Base-by-base conservation (phyloP, 2,113 vertebrate genomes). In the Silurus glanis region DNA sequence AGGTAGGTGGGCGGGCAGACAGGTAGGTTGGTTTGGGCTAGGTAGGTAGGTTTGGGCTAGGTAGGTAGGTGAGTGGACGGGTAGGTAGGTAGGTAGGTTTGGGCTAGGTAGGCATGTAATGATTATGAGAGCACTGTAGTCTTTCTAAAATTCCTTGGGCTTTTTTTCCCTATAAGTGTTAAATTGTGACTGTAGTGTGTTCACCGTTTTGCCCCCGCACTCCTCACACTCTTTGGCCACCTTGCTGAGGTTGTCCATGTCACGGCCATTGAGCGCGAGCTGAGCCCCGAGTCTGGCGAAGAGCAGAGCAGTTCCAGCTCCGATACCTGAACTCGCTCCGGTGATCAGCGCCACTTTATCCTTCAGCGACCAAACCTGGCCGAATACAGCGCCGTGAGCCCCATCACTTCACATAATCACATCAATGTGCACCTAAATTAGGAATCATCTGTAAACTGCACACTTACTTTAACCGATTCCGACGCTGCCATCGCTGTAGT, bases 251-350 rank as follows among this genome's bases (percentile, higher is more conserved):
- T 94, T 95, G 6, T 95, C 94, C 85, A 93, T 82, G 83, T 96
- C 93, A 1, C 96, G 92, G 6, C 96, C 96, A 85, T 94, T 96
- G 0, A 96, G 90, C 3, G 95, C 95, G 88, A 96, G 83, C 9
- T 88, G 69, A 16, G 93, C 95, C 49, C 96, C 96, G 0, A 96
- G 93, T 84, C 90, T 94, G 47, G 95, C 93, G 84, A 96, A 96
- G 56, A 96, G 91, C 45, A 94, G 16, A 14, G 94, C 93, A 0
- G 95, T 92, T 0, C 94, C 95, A 0, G 95, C 95, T 0, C 95
- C 95, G 10, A 96, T 96, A 0, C 96, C 96, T 0, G 96, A 96
- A 87, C 96, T 96, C 86, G 96, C 96, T 0, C 96, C 96, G 0
- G 95, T 96, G 67, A 96, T 91, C 45, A 96, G 89, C 3, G 91